These are phyloP conservation scores for Gadus macrocephalus DNA, from an alignment of 2,113 vertebrate genomes.

Conservation along the genomic window DNA sequence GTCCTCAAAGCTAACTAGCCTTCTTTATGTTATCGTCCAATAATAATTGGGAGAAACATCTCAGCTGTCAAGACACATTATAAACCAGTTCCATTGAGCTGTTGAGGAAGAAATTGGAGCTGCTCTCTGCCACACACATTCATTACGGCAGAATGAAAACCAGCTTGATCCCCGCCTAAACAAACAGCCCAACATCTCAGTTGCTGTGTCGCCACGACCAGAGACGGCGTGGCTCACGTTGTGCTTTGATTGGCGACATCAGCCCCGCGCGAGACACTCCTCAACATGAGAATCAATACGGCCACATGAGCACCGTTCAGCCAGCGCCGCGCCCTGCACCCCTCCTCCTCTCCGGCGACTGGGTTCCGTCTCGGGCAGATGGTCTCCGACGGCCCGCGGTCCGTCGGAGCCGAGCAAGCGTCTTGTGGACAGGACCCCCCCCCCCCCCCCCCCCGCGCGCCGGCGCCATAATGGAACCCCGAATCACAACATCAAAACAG, in stretches of 20 bases:
- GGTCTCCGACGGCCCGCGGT: slow-evolving; percentile 50
- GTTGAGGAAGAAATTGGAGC: slow-evolving; percentile 4
- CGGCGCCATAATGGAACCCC: slow-evolving; percentile 54
- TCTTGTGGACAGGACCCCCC: slow-evolving; percentile 49
- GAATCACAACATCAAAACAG: slow-evolving; percentile 63
- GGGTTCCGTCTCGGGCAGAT: slow-evolving; percentile 43
- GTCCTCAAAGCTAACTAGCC: too few relatives aligned
- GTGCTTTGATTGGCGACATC: slow-evolving; percentile 46
- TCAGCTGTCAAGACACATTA: too few relatives aligned
- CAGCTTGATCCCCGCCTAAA: slow-evolving; percentile 31
- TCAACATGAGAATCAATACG: slow-evolving; percentile 60
- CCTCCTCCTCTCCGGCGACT: slow-evolving; percentile 25
- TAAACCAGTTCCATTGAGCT: too few relatives aligned
- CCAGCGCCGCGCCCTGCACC: slow-evolving; percentile 36
- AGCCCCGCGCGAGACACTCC: slow-evolving; percentile 51
- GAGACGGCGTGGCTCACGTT: slow-evolving; percentile 22
- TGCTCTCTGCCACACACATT: slow-evolving; percentile 17
- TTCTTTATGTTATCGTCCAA: too few relatives aligned
- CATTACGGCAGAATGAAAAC: slow-evolving; percentile 26
- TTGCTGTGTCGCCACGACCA: slow-evolving; percentile 40
- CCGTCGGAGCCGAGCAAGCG: slow-evolving; percentile 30
- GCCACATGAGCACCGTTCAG: slow-evolving; percentile 24
- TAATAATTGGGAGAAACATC: too few relatives aligned
- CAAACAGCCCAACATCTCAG: slow-evolving; percentile 25
- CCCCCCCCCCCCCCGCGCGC: too few relatives aligned